These are phyloP conservation scores for Ectropis crepuscularia DNA, from an alignment of 2,888 invertebrate species.

Conservation along the genomic window DNA sequence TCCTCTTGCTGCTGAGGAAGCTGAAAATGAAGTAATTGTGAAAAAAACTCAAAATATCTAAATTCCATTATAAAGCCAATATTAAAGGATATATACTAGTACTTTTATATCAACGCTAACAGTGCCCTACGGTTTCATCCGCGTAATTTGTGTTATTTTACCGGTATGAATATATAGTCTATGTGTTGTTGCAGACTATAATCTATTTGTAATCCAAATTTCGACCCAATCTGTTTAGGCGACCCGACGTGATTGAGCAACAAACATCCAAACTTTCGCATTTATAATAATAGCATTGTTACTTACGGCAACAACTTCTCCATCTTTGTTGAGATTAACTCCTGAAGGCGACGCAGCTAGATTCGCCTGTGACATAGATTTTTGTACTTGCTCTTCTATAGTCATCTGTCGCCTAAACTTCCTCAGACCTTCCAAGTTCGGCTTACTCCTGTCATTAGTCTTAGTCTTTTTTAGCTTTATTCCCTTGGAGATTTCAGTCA, in stretches of 20 bases:
- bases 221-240: too few species aligned
- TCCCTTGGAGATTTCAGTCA: constrained; percentile 93
- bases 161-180: too few species aligned
- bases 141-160: too few species aligned
- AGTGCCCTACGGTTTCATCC: too few species aligned
- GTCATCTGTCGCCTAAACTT: constrained; percentile 96
- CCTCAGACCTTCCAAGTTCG: constrained; percentile 91
- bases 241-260: too few species aligned
- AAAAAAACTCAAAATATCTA: not conserved
- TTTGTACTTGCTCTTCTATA: constrained; percentile 94
- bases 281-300: not conserved
- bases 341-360: constrained; percentile 83
- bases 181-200: too few species aligned
- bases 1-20: constrained; percentile 75
- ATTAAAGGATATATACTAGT: too few species aligned
- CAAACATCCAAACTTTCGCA: too few species aligned
- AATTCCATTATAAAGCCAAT: too few species aligned
- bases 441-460: constrained; percentile 94
- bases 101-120: too few species aligned
- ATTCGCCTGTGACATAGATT: constrained; percentile 89
- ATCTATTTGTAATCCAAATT: too few species aligned
- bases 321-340: constrained; percentile 40
- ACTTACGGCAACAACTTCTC: constrained; percentile 20
- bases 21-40: constrained; percentile 32
- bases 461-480: constrained; percentile 90